Evolutionary conservation across 2,113 vertebrate genomes (phyloP), one percentile per base, ranked within the genome.

Genomic region (Otocyon megalotis): DNA sequence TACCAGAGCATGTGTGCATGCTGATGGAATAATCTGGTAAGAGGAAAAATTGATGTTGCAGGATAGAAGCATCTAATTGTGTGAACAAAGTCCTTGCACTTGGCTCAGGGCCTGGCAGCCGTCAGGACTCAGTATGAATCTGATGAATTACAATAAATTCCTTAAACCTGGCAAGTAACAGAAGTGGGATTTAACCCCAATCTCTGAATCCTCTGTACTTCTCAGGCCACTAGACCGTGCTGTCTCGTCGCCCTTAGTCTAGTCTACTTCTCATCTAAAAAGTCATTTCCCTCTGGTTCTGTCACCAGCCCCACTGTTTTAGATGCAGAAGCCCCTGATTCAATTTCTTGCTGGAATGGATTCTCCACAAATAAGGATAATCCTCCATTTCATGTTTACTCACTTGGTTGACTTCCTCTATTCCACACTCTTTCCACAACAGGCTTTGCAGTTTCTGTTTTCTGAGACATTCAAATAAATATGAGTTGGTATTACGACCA

Each of bases 301-400:
- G 13, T 94, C 60, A 58, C 26, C 30, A 92, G 56, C 32, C 54
- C 90, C 14, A 48, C 88, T 90, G 5, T 71, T 96, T 97, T 76
- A 96, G 60, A 95, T 96, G 81, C 90, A 83, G 72, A 92, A 93
- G 72, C 30, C 43, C 90, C 69, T 83, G 48, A 82, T 97, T 94
- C 90, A 97, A 92, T 95, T 95, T 97, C 93, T 94, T 98, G 90
- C 71, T 69, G 80, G 71, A 97, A 98, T 93, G 93, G 89, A 93
- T 96, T 97, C 97, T 80, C 94, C 83, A 89, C 90, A 86, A 97
- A 96, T 80, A 90, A 79, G 37, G 71, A 97, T 96, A 96, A 97
- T 96, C 96, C 93, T 96, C 80, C 87, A 85, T 96, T 96, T 98
- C 93, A 93, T 74, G 90, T 93, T 86, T 91, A 92, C 81, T 96